Conservation (phyloP, 2,797 vertebrate species). For the Tiaroga cobitis region DNA sequence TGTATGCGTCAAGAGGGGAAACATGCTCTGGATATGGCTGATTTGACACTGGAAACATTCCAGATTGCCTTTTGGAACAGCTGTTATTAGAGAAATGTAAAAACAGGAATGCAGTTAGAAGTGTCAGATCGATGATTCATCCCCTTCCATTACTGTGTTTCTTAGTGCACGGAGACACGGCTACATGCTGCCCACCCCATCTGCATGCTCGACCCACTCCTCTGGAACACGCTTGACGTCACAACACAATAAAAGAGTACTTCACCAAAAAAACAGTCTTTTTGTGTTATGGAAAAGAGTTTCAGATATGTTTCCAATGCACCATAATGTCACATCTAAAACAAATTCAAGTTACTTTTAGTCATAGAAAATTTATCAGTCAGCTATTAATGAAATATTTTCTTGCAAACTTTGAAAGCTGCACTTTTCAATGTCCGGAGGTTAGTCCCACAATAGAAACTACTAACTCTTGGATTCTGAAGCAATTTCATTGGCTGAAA, state of each 20-base stretch:
- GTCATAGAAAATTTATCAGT: not conserved
- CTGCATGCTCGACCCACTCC: conserved; percentile 73
- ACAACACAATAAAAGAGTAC: not conserved
- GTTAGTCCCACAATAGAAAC: not conserved
- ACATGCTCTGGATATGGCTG: conserved; percentile 79
- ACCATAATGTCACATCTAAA: conserved; percentile 4
- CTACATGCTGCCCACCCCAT: conserved; percentile 81
- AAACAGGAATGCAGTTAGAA: conserved; percentile 91
- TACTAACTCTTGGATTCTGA: not conserved
- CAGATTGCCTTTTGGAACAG: conserved; percentile 86
- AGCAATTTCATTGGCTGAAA: not conserved
- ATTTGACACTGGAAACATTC: conserved; percentile 75
- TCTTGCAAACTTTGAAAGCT: not conserved
- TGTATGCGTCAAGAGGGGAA: conserved; percentile 41
- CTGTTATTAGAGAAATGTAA: conserved; percentile 89
- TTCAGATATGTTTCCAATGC: not conserved
- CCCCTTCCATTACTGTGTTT: conserved; percentile 87
- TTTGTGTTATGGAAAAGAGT: not conserved
- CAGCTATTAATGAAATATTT: not conserved
- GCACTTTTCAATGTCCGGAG: not conserved
- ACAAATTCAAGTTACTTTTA: not conserved
- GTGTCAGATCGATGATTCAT: conserved; percentile 88
- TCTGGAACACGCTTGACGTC: conserved; percentile 36
- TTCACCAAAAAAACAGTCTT: not conserved
- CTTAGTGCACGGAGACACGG: conserved; percentile 84